Percentiles rank a stretch among this genome's conserved stretches.
These are phyloP conservation scores for Cydia strobilella DNA, from an alignment of 1,140 invertebrate species.

Conservation along the genomic window DNA sequence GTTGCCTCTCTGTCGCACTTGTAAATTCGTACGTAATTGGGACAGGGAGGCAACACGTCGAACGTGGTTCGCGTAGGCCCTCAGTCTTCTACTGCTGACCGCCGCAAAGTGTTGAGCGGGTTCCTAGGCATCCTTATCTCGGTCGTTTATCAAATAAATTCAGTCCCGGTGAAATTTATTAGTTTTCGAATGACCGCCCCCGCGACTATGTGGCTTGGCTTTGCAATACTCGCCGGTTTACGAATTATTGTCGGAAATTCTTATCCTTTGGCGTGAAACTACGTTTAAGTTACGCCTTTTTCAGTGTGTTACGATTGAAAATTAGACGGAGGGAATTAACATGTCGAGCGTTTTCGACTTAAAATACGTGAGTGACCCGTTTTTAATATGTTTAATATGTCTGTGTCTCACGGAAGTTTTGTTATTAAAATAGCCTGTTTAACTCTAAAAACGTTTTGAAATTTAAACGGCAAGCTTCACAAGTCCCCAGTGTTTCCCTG, in stretches of 20 bases:
- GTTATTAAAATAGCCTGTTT: neutral
- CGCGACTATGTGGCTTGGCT: slow-evolving; percentile 42
- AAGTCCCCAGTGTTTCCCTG: neutral
- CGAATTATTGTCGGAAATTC: slow-evolving; percentile 33
- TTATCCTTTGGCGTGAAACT: slow-evolving; percentile 20
- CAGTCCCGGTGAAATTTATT: slow-evolving; percentile 63
- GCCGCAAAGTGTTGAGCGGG: slow-evolving; percentile 32
- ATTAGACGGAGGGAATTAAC: too few species aligned
- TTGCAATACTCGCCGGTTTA: slow-evolving; percentile 40
- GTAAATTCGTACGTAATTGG: too few species aligned
- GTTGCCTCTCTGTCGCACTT: too few species aligned
- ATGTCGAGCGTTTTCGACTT: too few species aligned
- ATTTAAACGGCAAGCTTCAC: neutral
- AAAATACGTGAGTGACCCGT: too few species aligned
- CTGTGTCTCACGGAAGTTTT: too few species aligned
- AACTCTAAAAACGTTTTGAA: neutral
- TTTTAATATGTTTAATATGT: too few species aligned
- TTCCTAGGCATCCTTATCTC: slow-evolving; percentile 56
- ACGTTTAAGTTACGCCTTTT: neutral
- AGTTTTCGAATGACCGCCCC: slow-evolving; percentile 60
- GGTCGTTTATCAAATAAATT: slow-evolving; percentile 69
- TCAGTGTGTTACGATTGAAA: too few species aligned
- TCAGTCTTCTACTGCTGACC: slow-evolving; percentile 28
- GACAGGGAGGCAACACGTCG: too few species aligned
- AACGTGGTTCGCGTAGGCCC: too few species aligned